Percentiles rank a stretch among this genome's conserved stretches.
These are phyloP conservation scores for Micromys minutus DNA, from an alignment of 2,113 vertebrate genomes.

Conservation along the genomic window DNA sequence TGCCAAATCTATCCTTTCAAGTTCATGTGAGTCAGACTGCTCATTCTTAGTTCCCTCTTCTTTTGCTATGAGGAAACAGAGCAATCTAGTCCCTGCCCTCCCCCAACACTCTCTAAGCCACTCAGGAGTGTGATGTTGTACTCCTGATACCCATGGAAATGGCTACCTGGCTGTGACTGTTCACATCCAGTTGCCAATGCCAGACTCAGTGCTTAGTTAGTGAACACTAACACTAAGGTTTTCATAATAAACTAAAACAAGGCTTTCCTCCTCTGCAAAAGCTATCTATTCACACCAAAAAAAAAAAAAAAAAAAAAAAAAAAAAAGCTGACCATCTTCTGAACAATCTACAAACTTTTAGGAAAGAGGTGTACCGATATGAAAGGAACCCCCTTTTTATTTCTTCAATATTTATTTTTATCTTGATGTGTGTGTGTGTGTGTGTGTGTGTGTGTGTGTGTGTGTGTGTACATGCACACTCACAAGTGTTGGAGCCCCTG, in stretches of 20 bases:
- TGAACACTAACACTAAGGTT: constrained; percentile 22
- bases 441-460: not conserved
- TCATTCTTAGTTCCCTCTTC: not conserved
- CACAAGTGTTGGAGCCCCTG: not conserved
- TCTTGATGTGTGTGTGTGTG: not conserved
- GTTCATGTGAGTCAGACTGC: not conserved
- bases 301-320: too few relatives aligned
- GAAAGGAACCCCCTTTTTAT: not conserved
- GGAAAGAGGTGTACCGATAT: not conserved
- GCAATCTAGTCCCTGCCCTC: not conserved
- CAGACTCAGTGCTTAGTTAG: not conserved
- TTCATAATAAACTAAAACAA: constrained; percentile 43
- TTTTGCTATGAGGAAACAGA: not conserved
- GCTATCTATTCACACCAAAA: constrained; percentile 13
- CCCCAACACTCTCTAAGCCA: not conserved
- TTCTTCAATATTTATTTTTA: not conserved
- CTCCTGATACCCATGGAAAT: not conserved
- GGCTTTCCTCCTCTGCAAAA: constrained; percentile 7
- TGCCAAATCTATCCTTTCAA: not conserved
- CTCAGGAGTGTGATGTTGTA: not conserved
- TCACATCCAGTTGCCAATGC: not conserved
- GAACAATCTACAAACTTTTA: constrained; percentile 45
- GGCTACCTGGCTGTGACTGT: not conserved
- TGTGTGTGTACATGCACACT: not conserved
- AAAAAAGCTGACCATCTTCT: not conserved